Percentiles rank a stretch among this genome's conserved stretches.
phyloP scores from a whole-genome alignment of 2,888 invertebrate genomes.

The Trissoscelio sp. region DNA sequence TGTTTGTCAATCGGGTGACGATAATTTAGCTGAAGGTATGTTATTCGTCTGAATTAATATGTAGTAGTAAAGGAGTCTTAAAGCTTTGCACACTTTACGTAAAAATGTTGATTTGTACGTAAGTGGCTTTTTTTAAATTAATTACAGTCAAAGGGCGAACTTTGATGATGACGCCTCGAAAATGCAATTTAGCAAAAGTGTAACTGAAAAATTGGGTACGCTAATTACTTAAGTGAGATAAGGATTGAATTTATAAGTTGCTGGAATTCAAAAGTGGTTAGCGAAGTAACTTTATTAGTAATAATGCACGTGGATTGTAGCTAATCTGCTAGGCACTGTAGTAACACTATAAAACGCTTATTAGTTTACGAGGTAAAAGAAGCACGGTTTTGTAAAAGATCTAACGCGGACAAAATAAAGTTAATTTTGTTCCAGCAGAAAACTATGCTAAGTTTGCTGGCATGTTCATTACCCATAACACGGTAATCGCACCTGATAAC shows the following conservation, averaged over 20 bases:
- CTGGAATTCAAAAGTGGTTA: conserved; percentile 29
- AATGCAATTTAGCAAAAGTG: background rate
- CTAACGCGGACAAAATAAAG: conserved; percentile 38
- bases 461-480: conserved; percentile 53
- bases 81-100: too few species aligned
- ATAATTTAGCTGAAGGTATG: conserved; percentile 1
- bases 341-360: conserved; percentile 51
- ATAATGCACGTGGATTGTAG: conserved; percentile 29
- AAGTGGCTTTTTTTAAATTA: background rate
- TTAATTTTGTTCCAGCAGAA: conserved; percentile 48
- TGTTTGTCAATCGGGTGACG: conserved; percentile 8
- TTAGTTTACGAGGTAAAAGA: conserved; percentile 60
- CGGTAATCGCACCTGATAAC: conserved; percentile 47
- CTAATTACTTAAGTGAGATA: conserved; percentile 32
- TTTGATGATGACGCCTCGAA: background rate
- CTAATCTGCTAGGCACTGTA: conserved; percentile 19
- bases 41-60: background rate
- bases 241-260: conserved; percentile 34
- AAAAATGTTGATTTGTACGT: too few species aligned
- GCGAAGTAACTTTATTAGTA: conserved; percentile 41
- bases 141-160: background rate
- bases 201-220: conserved; percentile 2
- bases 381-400: conserved; percentile 44
- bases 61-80: background rate
- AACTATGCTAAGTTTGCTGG: conserved; percentile 43